phyloP scores from a whole-genome alignment of 2,113 vertebrate genomes.

The Chaenocephalus aceratus region DNA sequence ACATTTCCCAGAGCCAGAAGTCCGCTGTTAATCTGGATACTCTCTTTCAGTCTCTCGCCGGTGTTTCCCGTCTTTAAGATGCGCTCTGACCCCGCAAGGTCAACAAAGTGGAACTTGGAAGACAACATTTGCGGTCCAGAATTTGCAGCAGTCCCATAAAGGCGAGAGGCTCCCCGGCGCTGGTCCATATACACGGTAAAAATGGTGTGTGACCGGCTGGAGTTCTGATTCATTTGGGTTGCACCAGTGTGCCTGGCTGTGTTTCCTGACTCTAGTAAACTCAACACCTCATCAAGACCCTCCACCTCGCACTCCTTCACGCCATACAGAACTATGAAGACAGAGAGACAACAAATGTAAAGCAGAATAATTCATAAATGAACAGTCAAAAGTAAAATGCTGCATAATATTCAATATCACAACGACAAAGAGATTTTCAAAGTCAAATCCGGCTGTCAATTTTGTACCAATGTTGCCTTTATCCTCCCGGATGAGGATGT shows the following conservation, averaged over 20 bases:
- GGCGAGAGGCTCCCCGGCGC: constrained; percentile 86
- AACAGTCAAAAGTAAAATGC: neutral
- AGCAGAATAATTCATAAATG: neutral
- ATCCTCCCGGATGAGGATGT: constrained; percentile 96
- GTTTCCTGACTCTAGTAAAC: constrained; percentile 95
- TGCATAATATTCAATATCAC: neutral
- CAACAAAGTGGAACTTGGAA: constrained; percentile 98
- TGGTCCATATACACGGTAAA: constrained; percentile 96
- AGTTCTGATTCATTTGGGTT: constrained; percentile 93
- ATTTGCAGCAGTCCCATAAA: constrained; percentile 38
- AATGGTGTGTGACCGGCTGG: constrained; percentile 96
- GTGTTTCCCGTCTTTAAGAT: constrained; percentile 94
- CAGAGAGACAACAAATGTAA: constrained; percentile 33
- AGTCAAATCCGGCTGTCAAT: neutral
- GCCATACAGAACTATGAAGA: constrained; percentile 89
- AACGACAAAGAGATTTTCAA: neutral
- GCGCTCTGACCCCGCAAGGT: constrained; percentile 94
- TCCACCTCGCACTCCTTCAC: constrained; percentile 96
- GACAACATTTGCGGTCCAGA: constrained; percentile 86
- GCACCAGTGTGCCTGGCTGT: constrained; percentile 94
- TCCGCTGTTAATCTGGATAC: constrained; percentile 97
- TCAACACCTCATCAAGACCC: constrained; percentile 95
- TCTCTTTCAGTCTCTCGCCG: constrained; percentile 94
- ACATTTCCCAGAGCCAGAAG: constrained; percentile 96
- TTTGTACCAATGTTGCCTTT: constrained; percentile 94